Conservation (phyloP, 2,113 vertebrate species). For the Cathartes aura region DNA sequence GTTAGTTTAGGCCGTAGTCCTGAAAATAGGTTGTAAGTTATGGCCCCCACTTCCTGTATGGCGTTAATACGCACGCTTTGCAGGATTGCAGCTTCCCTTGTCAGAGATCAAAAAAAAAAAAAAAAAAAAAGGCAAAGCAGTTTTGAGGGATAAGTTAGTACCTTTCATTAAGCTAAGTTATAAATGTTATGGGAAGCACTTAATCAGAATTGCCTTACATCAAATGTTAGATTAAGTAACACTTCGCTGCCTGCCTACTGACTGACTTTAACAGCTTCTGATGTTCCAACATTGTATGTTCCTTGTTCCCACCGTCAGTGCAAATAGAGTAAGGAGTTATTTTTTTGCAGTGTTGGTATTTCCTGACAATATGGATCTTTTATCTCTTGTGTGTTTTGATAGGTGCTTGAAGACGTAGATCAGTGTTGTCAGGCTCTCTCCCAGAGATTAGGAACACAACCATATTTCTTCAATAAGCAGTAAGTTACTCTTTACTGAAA, state of each 20-base stretch:
- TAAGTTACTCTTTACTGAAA: constrained; percentile 74
- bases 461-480: constrained; percentile 96
- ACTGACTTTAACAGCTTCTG: neutral
- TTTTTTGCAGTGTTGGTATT: neutral
- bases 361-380: constrained; percentile 13
- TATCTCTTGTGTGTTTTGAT: constrained; percentile 29
- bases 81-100: neutral
- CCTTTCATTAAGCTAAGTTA: neutral
- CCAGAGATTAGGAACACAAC: constrained; percentile 91
- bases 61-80: neutral
- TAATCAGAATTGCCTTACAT: neutral
- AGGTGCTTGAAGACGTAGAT: constrained; percentile 96
- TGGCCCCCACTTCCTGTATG: neutral
- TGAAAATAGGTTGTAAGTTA: neutral
- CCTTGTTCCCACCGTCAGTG: neutral
- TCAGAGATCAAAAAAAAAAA: neutral
- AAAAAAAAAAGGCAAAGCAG: neutral
- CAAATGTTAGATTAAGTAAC: neutral
- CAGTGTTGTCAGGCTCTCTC: constrained; percentile 95
- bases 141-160: neutral
- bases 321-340: neutral
- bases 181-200: neutral
- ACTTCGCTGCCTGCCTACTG: neutral
- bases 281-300: neutral
- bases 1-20: neutral